A percentile compares a stretch with the other conserved stretches of the same genome.
Evolutionary conservation across 1,140 invertebrate species (phyloP).

Genomic region (Nasonia longicornis): DNA sequence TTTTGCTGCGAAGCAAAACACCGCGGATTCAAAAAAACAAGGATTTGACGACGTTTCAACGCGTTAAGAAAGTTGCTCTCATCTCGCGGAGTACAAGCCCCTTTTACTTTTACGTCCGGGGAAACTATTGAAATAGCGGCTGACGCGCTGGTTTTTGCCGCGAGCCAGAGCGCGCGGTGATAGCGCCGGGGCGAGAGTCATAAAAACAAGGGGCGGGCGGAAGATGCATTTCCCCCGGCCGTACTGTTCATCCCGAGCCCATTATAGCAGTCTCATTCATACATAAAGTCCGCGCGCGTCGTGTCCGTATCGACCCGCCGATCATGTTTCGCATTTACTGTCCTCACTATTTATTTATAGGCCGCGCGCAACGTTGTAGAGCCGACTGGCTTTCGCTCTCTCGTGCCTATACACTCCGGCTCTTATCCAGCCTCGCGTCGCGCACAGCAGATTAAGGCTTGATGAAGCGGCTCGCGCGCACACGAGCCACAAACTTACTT

Average conservation of each 20-base stretch:
- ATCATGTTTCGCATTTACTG: neutral
- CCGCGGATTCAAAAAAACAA: too few species aligned
- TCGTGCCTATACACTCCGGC: too few species aligned
- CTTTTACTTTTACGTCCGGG: neutral
- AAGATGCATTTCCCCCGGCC: neutral
- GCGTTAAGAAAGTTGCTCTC: neutral
- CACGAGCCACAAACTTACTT: neutral
- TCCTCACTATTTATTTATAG: neutral
- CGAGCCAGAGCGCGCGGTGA: neutral
- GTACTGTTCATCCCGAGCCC: neutral
- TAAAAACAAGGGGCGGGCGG: neutral
- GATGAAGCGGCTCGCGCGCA: neutral
- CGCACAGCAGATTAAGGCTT: neutral
- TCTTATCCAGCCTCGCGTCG: too few species aligned
- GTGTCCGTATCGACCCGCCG: neutral
- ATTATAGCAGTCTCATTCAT: slow-evolving; percentile 1
- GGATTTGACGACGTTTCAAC: too few species aligned
- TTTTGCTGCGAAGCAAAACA: too few species aligned
- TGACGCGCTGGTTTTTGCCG: neutral
- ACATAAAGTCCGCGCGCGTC: neutral
- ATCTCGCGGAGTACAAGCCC: too few species aligned
- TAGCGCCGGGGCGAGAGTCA: neutral
- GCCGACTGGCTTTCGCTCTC: too few species aligned
- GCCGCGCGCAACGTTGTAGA: too few species aligned
- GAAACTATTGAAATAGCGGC: neutral